Evolutionary conservation across 1,140 invertebrate genomes (phyloP), one percentile per base, ranked within the genome.

Genomic region (Orchestia grillus): DNA sequence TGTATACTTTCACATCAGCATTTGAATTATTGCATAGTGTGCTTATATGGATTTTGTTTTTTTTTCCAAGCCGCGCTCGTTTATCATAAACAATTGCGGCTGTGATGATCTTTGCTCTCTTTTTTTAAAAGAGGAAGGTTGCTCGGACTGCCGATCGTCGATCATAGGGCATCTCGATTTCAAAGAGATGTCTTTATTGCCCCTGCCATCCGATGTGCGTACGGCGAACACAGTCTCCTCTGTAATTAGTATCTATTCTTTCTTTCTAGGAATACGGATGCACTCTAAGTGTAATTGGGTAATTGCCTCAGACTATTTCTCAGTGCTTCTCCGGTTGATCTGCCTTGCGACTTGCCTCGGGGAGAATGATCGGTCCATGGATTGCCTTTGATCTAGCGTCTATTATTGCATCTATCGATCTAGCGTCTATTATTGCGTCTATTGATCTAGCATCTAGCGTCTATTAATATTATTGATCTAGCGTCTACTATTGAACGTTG

Each of bases 231-330:
- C 28, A 41, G 43, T 90, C 28, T 90, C n/a, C 88, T 42, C 36
- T 90, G 36, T 43, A 90, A 90, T 90, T 90, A 90, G 41, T 90
- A 42, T 36, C n/a, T 90, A 87, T 90, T 90, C 41, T 44, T 90
- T 90, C 88, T 42, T 42, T 90, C 88, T 90, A 41, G 88, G 88
- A 42, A 42, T 90, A 90, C 88, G 11, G 43, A 90, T 15, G 43
- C 88, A 41, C 88, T 90, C 41, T 44, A 44, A 42, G 36, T 42
- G 16, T 90, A 90, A 90, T 90, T 90, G 43, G 36, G 43, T 90
- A 90, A 90, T 90, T 41, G 43, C 23, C 28, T 8, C 41, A 11
- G 88, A 90, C 41, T 15, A 90, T 90, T 90, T 90, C 41, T 90
- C 88, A 90, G 16, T 28, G 88, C 88, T 44, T 44, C 28, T 11